Conservation (phyloP, 2,113 vertebrate species). For the Kryptolebias marmoratus region DNA sequence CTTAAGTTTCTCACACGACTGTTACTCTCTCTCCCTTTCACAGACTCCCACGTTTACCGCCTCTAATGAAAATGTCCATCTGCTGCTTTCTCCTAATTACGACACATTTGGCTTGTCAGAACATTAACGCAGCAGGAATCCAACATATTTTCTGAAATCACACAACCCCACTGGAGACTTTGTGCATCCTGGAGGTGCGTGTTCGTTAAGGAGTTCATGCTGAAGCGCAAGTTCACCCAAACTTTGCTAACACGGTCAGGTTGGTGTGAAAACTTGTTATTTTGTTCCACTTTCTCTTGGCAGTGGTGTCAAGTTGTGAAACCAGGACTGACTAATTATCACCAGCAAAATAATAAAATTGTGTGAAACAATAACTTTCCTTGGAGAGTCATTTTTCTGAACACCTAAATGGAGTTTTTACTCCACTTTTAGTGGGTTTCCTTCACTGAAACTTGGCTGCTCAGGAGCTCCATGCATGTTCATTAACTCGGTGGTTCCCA, state of each 20-base stretch:
- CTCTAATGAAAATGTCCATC: constrained; percentile 62
- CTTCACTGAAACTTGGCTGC: no score
- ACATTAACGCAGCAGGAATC: constrained; percentile 56
- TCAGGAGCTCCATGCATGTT: no score
- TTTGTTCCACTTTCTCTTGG: constrained; percentile 13
- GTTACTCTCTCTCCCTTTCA: not conserved
- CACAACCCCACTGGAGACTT: constrained; percentile 32
- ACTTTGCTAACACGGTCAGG: not conserved
- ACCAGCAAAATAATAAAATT: not conserved
- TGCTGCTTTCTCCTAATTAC: constrained; percentile 67
- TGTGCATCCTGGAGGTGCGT: constrained; percentile 22
- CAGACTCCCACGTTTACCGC: constrained; percentile 19
- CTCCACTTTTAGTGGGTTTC: no score
- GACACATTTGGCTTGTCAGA: constrained; percentile 58
- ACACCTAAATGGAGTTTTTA: not conserved
- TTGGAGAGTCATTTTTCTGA: not conserved
- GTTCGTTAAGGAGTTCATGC: not conserved
- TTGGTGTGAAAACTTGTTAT: constrained; percentile 5
- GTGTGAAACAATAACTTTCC: not conserved
- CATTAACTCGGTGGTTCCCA: no score
- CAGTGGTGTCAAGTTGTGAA: not conserved
- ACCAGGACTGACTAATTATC: not conserved
- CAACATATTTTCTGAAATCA: constrained; percentile 46
- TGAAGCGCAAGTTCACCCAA: not conserved
- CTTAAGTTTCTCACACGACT: not conserved